A percentile compares a stretch with the other conserved stretches of the same genome.
These are phyloP conservation scores for Ditula angustiorana DNA, from an alignment of 2,888 invertebrate genomes.

Conservation along the genomic window DNA sequence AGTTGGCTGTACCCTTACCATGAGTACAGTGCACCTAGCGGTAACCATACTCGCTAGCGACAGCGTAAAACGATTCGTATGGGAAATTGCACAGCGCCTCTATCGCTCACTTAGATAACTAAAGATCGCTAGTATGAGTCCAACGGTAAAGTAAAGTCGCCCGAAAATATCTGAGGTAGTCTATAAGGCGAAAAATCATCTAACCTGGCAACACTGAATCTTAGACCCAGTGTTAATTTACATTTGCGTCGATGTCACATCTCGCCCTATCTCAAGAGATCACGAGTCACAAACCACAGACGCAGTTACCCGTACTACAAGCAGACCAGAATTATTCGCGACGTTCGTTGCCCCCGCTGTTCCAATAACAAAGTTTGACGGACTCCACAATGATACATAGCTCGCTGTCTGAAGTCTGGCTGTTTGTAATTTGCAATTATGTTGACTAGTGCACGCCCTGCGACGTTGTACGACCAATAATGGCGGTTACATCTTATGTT, in stretches of 20 bases:
- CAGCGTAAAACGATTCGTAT: no score
- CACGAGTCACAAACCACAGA: not conserved
- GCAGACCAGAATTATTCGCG: not conserved
- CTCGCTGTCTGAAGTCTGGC: not conserved
- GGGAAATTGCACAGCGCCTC: no score
- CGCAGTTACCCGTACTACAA: not conserved
- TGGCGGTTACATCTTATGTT: no score
- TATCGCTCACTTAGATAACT: no score
- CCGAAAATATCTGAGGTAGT: no score
- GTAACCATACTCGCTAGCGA: no score
- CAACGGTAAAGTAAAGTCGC: no score
- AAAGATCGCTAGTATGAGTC: no score
- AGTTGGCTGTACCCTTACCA: not conserved
- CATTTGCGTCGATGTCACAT: not conserved
- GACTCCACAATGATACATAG: not conserved
- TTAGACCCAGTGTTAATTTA: not conserved
- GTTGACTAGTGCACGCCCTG: not conserved
- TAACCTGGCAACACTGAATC: no score
- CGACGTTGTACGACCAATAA: not conserved
- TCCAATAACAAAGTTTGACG: slow-evolving; percentile 9
- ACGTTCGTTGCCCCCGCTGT: slow-evolving; percentile 6
- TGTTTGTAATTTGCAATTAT: not conserved
- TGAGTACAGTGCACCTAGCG: no score
- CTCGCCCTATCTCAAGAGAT: not conserved
- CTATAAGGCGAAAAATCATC: no score